Evolutionary conservation across 2,888 invertebrate species (phyloP), one percentile per base, ranked within the genome.

Genomic region (Coleophora flavipennella): DNA sequence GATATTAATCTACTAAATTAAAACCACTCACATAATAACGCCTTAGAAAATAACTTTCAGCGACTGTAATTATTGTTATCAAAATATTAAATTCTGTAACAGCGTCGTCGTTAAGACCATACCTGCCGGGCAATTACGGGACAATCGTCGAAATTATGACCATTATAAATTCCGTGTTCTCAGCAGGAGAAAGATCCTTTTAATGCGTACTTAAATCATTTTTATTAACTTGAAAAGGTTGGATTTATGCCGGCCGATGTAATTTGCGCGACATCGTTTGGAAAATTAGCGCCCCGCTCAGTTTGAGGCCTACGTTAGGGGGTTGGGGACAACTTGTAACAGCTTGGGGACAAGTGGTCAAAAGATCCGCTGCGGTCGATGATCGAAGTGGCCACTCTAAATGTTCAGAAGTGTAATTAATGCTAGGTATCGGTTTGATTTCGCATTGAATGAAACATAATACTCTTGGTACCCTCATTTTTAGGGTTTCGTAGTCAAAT

Each of bases 171-270:
- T 73, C 55, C 61, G 58, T 69, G 67, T 70, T 69, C 67, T 68
- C 61, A 59, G 63, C 62, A 58, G 56, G 59, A 64, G 66, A 70
- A 68, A 74, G 66, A 76, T 74, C 67, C 69, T 68, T 75, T 75
- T 76, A 77, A 76, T 76, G 77, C 67, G 64, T 69, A 53, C 69
- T 74, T 80, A 79, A 79, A 80, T 80, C 77, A 80, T 80, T 78
- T 80, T 80, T 80, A 80, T 79, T 72, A 78, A 79, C 71, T 76
- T 70, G 70, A 70, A 80, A 77, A 78, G 76, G 77, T 78, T 68
- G 68, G 63, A 76, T 76, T 79, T 78, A 76, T 76, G 66, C 59
- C 60, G 69, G 55, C 58, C 66, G 57, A 58, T 65, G 67, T 67
- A 71, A 71, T 74, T 74, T 72, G 67, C 56, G 62, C 59, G 55